Evolutionary conservation across 2,888 invertebrate species (phyloP).

Genomic region (Germaria angustata): DNA sequence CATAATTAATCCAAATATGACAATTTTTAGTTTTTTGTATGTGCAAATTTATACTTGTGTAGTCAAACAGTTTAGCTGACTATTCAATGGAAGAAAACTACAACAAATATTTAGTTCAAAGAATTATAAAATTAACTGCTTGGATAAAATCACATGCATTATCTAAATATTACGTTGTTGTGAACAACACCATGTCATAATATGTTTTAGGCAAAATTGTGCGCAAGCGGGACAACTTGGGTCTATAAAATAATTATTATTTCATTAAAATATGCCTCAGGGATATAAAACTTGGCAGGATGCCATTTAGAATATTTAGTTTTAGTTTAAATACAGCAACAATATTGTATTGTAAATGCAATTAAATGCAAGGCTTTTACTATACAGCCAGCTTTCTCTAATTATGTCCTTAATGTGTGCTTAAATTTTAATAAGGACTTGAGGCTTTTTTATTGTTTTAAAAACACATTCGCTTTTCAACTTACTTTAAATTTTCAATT

Average conservation of each 20-base stretch:
- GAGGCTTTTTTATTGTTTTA: not conserved
- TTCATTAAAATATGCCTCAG: slow-evolving; percentile 47
- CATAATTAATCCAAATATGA: too few species aligned
- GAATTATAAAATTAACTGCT: too few species aligned
- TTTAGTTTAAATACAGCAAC: not conserved
- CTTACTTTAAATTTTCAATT: too few species aligned
- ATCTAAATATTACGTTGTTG: too few species aligned
- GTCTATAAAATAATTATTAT: slow-evolving; percentile 54
- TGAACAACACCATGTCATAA: slow-evolving; percentile 2
- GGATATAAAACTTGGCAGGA: slow-evolving; percentile 22
- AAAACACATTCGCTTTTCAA: not conserved
- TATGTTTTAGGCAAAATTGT: not conserved
- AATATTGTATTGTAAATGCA: slow-evolving; percentile 17
- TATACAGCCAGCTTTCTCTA: not conserved
- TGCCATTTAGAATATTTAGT: slow-evolving; percentile 37
- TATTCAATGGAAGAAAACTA: too few species aligned
- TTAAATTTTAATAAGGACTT: slow-evolving; percentile 15
- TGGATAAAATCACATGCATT: too few species aligned
- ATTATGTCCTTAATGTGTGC: not conserved
- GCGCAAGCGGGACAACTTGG: slow-evolving; percentile 11
- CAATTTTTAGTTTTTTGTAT: too few species aligned
- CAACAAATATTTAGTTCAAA: too few species aligned
- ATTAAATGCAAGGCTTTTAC: slow-evolving; percentile 21
- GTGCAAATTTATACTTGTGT: too few species aligned
- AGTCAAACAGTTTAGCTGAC: too few species aligned